Evolutionary conservation across 1,140 invertebrate species (phyloP).

Genomic region (Drosophila bocqueti): DNA sequence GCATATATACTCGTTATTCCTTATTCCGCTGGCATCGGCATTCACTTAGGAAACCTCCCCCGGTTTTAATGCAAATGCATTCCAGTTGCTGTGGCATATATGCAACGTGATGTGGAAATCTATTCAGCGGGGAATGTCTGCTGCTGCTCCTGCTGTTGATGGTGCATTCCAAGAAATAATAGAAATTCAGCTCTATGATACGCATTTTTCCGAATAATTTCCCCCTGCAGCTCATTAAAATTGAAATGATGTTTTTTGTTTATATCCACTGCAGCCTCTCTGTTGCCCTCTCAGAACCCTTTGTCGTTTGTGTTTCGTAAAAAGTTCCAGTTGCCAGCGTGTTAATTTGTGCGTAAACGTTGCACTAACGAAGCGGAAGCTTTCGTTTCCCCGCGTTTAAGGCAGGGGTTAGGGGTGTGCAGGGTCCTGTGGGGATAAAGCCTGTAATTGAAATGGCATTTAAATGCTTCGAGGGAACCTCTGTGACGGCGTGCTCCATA

Average conservation of each 20-base stretch:
- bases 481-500: constrained; percentile 19
- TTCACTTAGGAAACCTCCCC: constrained; percentile 26
- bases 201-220: constrained; percentile 50
- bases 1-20: constrained; percentile 22
- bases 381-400: constrained; percentile 10
- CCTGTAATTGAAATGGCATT: constrained; percentile 76
- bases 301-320: constrained; percentile 65
- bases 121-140: constrained; percentile 36
- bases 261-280: constrained; percentile 11
- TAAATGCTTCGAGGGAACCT: constrained; percentile 60
- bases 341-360: constrained; percentile 82
- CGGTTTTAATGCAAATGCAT: constrained; percentile 36
- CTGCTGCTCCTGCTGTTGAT: constrained; percentile 1
- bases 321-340: constrained; percentile 73
- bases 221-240: constrained; percentile 65
- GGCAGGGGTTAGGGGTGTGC: constrained; percentile 1
- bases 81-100: constrained; percentile 34
- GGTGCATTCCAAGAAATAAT: constrained; percentile 42
- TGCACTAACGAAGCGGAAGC: constrained; percentile 78
- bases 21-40: constrained; percentile 39
- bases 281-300: constrained; percentile 25
- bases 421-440: constrained; percentile 29
- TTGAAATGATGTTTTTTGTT: constrained; percentile 73
- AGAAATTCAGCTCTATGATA: constrained; percentile 48
- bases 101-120: constrained; percentile 47